Conservation (phyloP, 2,888 invertebrate genomes). For the Plagodis pulveraria region DNA sequence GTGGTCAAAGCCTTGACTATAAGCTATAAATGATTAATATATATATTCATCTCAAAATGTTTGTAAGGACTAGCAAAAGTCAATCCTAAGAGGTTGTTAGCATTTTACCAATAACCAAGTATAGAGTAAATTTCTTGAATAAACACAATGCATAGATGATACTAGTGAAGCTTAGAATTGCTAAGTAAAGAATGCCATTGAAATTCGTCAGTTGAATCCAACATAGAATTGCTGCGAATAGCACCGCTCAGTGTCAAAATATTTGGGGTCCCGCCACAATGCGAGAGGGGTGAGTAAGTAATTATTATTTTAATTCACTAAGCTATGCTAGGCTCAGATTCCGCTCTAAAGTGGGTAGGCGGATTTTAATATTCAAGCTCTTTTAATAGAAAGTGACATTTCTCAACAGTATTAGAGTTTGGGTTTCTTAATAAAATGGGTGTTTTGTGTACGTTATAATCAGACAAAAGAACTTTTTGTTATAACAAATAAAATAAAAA, state of each 20-base stretch:
- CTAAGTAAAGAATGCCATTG: slow-evolving; percentile 24
- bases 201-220: slow-evolving; percentile 25
- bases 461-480: no score
- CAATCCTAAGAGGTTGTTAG: no score
- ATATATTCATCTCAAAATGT: no score
- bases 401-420: neutral
- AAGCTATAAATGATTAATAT: no score
- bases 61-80: no score
- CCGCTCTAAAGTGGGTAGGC: slow-evolving; percentile 30
- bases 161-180: neutral
- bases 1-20: no score
- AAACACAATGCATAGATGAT: no score
- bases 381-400: slow-evolving; percentile 16
- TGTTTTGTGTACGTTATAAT: neutral
- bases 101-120: no score
- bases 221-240: slow-evolving; percentile 20
- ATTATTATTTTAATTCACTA: slow-evolving; percentile 57
- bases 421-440: neutral
- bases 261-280: slow-evolving; percentile 52
- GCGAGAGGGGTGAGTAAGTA: slow-evolving; percentile 41
- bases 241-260: slow-evolving; percentile 45
- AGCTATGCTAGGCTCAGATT: slow-evolving; percentile 32
- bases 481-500: no score
- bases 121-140: neutral
- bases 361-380: slow-evolving; percentile 24